Percentiles rank a stretch among this genome's conserved stretches.
These are phyloP conservation scores for Schlechtendalia chinensis DNA, from an alignment of 1,140 invertebrate species.

Conservation along the genomic window DNA sequence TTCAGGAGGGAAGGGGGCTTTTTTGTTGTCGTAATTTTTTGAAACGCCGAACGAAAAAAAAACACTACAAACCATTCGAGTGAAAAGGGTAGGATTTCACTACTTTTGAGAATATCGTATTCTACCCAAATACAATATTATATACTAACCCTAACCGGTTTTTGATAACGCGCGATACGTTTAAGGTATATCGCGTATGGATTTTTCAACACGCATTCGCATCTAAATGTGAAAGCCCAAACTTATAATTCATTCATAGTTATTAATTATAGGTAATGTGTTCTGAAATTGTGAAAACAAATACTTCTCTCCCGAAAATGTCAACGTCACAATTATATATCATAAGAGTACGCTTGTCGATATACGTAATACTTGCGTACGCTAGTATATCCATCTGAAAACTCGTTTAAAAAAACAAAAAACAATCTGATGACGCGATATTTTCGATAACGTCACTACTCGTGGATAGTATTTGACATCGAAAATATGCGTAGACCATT, in stretches of 20 bases:
- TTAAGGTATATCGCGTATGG: neutral
- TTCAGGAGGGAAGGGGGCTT: no score
- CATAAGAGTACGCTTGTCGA: no score
- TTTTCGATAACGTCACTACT: no score
- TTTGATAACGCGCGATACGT: neutral
- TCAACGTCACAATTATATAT: neutral
- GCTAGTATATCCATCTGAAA: no score
- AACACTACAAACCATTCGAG: neutral
- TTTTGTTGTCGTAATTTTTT: no score
- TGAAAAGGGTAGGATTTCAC: neutral
- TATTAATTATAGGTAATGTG: neutral
- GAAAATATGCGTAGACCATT: no score
- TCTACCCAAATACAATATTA: neutral
- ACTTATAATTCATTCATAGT: neutral
- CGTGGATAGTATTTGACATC: no score
- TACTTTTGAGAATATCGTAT: neutral
- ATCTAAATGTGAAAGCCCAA: neutral
- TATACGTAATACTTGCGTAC: no score
- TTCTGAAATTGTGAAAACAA: neutral
- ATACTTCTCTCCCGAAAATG: neutral
- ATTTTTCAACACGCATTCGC: neutral
- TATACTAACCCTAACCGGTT: neutral
- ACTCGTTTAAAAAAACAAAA: no score
- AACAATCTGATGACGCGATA: no score
- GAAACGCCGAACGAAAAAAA: no score